phyloP scores from a whole-genome alignment of 1,140 invertebrate species.

The Drosophila serrata region DNA sequence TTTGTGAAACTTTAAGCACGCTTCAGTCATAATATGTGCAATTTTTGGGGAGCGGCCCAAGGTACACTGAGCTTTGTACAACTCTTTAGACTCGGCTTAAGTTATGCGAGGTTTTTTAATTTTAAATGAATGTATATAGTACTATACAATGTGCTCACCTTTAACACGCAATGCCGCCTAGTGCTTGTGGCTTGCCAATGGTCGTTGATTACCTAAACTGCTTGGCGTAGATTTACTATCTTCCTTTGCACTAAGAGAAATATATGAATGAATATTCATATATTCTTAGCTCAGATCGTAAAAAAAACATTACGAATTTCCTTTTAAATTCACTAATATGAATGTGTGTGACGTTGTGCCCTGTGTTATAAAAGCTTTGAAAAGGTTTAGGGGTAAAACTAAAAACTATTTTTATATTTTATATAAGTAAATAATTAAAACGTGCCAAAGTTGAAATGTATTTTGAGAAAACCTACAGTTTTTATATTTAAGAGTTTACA shows the following conservation, averaged over 20 bases:
- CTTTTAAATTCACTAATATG: background rate
- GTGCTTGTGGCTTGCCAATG: slow-evolving; percentile 5
- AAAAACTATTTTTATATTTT: background rate
- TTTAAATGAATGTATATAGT: background rate
- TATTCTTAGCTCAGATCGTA: background rate
- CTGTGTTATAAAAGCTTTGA: background rate
- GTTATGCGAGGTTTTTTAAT: slow-evolving; percentile 10
- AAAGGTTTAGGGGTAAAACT: background rate
- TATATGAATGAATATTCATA: background rate
- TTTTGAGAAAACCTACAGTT: background rate
- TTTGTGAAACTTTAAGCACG: background rate
- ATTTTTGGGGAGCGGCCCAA: background rate
- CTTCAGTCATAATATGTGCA: background rate
- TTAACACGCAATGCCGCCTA: slow-evolving; percentile 34
- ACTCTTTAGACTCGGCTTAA: background rate
- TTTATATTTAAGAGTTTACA: background rate
- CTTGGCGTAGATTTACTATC: slow-evolving; percentile 31
- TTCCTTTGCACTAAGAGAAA: slow-evolving; percentile 5
- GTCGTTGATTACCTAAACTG: slow-evolving; percentile 39
- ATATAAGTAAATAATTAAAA: background rate
- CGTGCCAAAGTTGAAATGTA: background rate
- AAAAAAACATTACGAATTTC: background rate
- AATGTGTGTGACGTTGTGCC: background rate
- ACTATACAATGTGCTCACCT: slow-evolving; percentile 23
- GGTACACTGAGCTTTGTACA: background rate